Conservation (phyloP, 2,797 vertebrate species). For the Mus minutoides region DNA sequence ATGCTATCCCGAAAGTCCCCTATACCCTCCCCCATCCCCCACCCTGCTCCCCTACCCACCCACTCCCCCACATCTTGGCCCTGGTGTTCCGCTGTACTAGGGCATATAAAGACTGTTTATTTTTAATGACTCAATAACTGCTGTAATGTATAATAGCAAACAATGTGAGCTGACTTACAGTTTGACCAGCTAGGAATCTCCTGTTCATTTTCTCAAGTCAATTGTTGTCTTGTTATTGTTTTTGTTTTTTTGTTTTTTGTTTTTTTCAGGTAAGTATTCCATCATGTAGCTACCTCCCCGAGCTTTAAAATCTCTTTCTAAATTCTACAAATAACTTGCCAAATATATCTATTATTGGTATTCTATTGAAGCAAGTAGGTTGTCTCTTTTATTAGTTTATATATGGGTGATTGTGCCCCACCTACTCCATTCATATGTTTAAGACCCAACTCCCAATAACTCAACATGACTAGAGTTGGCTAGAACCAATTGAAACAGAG, state of each 20-base stretch:
- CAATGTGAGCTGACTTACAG: neutral
- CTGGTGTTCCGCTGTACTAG: no score
- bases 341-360: neutral
- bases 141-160: neutral
- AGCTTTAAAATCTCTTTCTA: neutral
- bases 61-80: no score
- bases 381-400: conserved; percentile 12
- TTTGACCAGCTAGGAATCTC: neutral
- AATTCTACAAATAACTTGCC: neutral
- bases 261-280: neutral
- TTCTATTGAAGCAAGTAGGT: conserved; percentile 19
- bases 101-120: neutral
- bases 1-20: no score
- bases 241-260: neutral
- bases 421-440: neutral
- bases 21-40: no score
- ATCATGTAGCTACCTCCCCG: neutral
- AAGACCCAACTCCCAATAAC: neutral
- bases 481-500: neutral
- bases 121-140: neutral
- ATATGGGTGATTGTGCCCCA: neutral
- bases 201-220: neutral
- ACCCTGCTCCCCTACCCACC: no score
- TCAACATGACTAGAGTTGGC: neutral
- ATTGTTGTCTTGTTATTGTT: conserved; percentile 15